Percentiles rank a stretch among this genome's conserved stretches.
Conservation (phyloP, 2,797 vertebrate species). For the Trichosurus vulpecula region DNA sequence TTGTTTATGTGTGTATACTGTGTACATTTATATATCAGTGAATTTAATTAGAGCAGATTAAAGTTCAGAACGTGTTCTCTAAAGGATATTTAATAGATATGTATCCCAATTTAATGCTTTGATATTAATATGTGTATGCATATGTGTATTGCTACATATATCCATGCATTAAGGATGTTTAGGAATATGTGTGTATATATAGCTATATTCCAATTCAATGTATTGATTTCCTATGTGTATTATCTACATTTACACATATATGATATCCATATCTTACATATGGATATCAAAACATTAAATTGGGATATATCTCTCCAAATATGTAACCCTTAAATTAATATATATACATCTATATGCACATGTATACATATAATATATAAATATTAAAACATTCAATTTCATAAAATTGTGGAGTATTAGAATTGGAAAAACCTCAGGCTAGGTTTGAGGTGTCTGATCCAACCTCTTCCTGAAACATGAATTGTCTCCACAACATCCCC, state of each 20-base stretch:
- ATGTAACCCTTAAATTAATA: neutral
- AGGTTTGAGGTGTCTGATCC: neutral
- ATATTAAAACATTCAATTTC: neutral
- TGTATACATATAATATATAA: neutral
- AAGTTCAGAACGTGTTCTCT: neutral
- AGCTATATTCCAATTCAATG: neutral
- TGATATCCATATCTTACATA: neutral
- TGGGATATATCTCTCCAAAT: neutral
- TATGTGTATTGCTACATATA: neutral
- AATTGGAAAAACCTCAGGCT: neutral
- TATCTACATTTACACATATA: neutral
- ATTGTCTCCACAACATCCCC: neutral
- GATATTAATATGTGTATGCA: neutral
- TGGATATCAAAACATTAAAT: neutral
- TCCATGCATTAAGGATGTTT: neutral
- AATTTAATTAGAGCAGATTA: neutral
- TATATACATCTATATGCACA: neutral
- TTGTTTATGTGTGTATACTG: neutral
- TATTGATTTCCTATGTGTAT: neutral
- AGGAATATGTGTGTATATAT: neutral
- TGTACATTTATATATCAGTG: neutral
- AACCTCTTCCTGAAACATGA: neutral
- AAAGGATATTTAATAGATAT: neutral
- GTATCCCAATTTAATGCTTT: neutral
- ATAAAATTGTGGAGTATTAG: neutral